A percentile compares a stretch with the other conserved stretches of the same genome.
phyloP scores from a whole-genome alignment of 2,797 vertebrate species.

The Podargus strigoides region DNA sequence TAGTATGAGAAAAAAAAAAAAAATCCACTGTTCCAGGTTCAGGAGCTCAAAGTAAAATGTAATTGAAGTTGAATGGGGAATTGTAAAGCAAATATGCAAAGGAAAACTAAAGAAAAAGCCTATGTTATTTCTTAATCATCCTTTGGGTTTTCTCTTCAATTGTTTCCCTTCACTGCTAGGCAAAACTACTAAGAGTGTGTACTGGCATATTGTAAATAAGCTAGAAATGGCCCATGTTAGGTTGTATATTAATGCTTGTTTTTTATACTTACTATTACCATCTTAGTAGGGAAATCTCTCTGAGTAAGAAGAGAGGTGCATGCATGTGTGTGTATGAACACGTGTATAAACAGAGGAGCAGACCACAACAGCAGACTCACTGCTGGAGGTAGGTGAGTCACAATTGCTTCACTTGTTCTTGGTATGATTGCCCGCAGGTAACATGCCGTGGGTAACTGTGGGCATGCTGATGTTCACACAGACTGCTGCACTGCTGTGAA shows the following conservation, averaged over 20 bases:
- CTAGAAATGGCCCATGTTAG: not conserved
- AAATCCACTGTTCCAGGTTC: not conserved
- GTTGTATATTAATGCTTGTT: not conserved
- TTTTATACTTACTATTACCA: not conserved
- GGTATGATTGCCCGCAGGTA: accelerated
- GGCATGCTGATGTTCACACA: not conserved
- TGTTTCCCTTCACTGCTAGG: not conserved
- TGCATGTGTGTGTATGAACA: accelerated
- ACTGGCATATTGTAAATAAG: not conserved
- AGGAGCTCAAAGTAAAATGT: constrained; percentile 9
- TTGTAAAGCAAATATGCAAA: not conserved
- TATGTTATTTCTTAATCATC: not conserved
- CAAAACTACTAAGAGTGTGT: not conserved
- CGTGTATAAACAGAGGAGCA: not conserved
- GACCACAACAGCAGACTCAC: not conserved
- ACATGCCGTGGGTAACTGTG: not conserved
- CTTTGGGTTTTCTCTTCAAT: not conserved
- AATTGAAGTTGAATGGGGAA: constrained; percentile 34
- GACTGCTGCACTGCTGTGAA: accelerated
- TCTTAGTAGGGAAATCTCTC: not conserved
- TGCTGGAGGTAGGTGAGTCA: not conserved
- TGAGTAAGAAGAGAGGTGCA: not conserved
- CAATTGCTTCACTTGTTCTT: accelerated
- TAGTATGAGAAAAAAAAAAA: not conserved
- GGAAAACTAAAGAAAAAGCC: not conserved